Base-by-base conservation (phyloP, 2,888 invertebrate genomes). In the Pammene aurita region DNA sequence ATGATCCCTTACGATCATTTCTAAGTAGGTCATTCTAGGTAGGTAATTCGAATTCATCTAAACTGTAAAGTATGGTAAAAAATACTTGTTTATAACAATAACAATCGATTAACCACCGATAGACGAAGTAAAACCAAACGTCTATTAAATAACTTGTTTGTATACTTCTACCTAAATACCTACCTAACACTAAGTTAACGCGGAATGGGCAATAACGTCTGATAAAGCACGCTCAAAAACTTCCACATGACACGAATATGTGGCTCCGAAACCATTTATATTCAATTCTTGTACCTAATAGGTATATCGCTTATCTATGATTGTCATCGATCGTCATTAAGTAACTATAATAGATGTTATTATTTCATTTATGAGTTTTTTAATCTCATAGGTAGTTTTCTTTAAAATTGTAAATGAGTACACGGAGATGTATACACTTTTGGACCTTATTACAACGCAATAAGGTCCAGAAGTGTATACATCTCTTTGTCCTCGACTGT, bases 131-230 rank as follows among this genome's bases (percentile, higher is more conserved):
- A 26, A 26, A 4, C 26, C 26, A 26, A 38, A 6, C 42, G 0
- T 55, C 44, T 68, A 44, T 68, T 52, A 64, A 54, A 64, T 46
- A 68, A 68, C 68, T 54, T 35, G 68, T 68, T 68, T 46, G 34
- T 60, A 52, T 38, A n/a, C 7, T 38, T 10, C 18, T 18, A 56
- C 11, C n/a, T n/a, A n/a, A n/a, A n/a, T n/a, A n/a, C n/a, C 67
- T 44, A 44, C 44, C 63, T 64, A 57, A 64, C 68, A 68, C 68
- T 44, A 64, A 58, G 64, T 58, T 68, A 46, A 44, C 54, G 57
- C 13, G 52, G 46, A 68, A 68, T 58, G 38, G 58, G 38, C 58
- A 46, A 64, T 64, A 57, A 58, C 52, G 35, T 18, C 63, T 13
- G 58, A 68, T 68, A 63, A 54, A 68, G 26, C 46, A 52, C 26